phyloP scores from a whole-genome alignment of 64 coral and sea anemone genomes.

The Pocillopora damicornis region DNA sequence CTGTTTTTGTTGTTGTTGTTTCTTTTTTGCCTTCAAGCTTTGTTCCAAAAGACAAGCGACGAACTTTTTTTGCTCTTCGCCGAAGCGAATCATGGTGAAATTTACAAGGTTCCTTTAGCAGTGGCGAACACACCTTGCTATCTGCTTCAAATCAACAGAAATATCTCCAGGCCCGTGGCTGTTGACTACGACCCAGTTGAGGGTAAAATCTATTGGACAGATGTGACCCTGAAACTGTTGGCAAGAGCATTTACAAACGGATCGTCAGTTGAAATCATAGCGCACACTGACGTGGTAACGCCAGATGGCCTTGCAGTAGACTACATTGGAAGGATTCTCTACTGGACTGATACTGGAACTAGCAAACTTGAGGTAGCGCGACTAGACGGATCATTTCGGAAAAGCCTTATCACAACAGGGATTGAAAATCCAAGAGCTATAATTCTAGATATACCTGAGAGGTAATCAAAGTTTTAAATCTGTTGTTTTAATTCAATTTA shows the following conservation, averaged over 20 bases:
- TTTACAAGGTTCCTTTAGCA: constrained; percentile 29
- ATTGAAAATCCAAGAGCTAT: constrained; percentile 61
- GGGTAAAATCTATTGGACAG: constrained; percentile 67
- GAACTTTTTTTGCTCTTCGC: constrained; percentile 43
- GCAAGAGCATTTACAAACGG: constrained; percentile 43
- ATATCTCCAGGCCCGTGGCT: constrained; percentile 43
- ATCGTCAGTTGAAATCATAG: constrained; percentile 42
- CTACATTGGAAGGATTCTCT: constrained; percentile 48
- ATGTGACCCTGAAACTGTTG: constrained; percentile 38
- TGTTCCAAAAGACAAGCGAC: neutral
- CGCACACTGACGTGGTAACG: constrained; percentile 23
- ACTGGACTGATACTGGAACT: constrained; percentile 60
- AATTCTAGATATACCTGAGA: constrained; percentile 44
- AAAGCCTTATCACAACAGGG: constrained; percentile 19
- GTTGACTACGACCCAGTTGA: constrained; percentile 63
- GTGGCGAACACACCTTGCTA: constrained; percentile 30
- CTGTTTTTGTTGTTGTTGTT: too few relatives aligned
- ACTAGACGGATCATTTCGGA: constrained; percentile 60
- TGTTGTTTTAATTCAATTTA: neutral
- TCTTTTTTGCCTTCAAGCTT: neutral
- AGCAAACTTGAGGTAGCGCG: constrained; percentile 62
- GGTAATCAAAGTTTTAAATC: constrained; percentile 34
- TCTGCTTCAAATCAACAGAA: constrained; percentile 18
- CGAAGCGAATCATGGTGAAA: constrained; percentile 19
- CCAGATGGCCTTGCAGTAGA: constrained; percentile 69